A percentile compares a stretch with the other conserved stretches of the same genome.
Evolutionary conservation across 2,113 vertebrate genomes (phyloP).

Genomic region (Aythya baeri): DNA sequence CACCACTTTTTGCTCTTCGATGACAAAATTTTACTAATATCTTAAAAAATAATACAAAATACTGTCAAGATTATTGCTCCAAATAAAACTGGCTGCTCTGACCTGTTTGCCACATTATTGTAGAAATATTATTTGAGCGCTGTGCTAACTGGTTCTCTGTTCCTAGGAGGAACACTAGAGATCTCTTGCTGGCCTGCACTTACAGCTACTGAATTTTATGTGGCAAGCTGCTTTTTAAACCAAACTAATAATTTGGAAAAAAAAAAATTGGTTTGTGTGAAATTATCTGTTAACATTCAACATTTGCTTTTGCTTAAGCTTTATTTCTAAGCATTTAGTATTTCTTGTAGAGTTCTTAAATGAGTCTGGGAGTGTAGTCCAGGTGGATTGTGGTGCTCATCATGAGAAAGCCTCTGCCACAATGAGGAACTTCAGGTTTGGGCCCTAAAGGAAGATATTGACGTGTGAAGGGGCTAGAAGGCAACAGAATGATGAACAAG

Average conservation of each 20-base stretch:
- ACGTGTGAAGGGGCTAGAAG: background rate
- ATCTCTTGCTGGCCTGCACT: background rate
- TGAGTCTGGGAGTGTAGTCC: background rate
- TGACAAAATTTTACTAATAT: background rate
- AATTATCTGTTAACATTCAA: background rate
- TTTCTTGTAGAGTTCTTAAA: background rate
- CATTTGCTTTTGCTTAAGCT: background rate
- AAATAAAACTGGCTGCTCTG: conserved; percentile 2
- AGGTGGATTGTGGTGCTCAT: background rate
- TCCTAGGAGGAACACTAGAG: background rate
- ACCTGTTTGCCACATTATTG: background rate
- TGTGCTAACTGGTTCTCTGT: background rate
- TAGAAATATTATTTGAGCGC: background rate
- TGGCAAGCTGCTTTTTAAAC: background rate
- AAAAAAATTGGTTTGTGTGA: background rate
- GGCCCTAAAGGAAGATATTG: background rate
- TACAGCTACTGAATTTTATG: background rate
- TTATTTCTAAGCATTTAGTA: background rate
- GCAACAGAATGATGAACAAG: background rate
- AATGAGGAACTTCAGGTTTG: background rate
- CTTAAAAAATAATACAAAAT: background rate
- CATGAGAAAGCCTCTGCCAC: background rate
- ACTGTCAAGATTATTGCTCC: background rate
- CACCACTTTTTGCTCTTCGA: background rate
- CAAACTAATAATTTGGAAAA: background rate